Evolutionary conservation across 2,888 invertebrate genomes (phyloP), one percentile per base, ranked within the genome.

Genomic region (Patella pellucida): DNA sequence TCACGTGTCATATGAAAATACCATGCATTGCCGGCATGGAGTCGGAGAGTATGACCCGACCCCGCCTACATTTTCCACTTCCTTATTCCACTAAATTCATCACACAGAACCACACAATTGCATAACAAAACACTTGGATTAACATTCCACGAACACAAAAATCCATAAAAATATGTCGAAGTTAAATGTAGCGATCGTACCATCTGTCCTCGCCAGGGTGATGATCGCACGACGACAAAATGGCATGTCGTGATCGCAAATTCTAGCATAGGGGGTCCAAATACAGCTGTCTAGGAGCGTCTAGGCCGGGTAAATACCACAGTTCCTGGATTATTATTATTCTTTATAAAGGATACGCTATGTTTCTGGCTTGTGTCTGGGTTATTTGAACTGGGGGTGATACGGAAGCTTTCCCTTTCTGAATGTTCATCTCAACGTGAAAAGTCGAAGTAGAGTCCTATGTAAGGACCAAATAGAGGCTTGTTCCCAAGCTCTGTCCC

Each of bases 401-500:
- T 82, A 81, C 79, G 80, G 87, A 84, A 81, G 85, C 82, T 83
- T 84, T 86, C 78, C 84, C 84, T 85, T 85, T 85, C 82, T 81
- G 84, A 83, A 84, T 84, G 83, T 84, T 87, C 87, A 87, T 87
- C 85, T 85, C 87, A 87, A 85, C 85, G 82, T 84, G 84, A 86
- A 85, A 82, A 77, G 77, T 79, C 62, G 62, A 62, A 62, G 62
- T 62, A 15, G 15, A 62, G 62, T 62, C 62, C 62, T 62, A 82
- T n/a, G 78, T 81, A 84, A 86, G 87, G 86, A 85, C 86, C 78
- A 77, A 82, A 85, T 82, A 80, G 81, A 82, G 82, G 86, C 87
- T 87, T 86, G 86, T 87, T 88, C 84, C 85, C 86, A 87, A 88
- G 86, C 87, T 85, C 85, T 85, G 83, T 87, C 88, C 87, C 88